Base-by-base conservation (phyloP, 2,797 vertebrate species). In the Sciurus carolinensis region DNA sequence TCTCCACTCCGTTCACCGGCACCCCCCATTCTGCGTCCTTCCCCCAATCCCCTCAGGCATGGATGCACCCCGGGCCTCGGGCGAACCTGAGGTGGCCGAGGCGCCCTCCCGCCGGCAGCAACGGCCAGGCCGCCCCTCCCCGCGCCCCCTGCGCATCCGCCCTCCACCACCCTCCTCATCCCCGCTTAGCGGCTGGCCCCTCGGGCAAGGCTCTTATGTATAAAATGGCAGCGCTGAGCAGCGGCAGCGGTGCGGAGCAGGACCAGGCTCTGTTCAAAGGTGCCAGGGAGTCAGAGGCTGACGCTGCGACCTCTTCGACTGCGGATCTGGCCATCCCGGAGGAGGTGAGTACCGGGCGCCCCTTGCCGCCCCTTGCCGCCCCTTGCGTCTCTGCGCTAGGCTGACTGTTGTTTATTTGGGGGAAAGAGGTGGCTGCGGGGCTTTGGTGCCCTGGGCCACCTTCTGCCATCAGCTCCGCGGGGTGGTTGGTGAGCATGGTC, bases 201-300 rank as follows among this genome's bases (percentile, higher is more conserved):
- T 97, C 90, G 87, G 96, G 97, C 97, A 86, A 97, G 83, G 96
- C 97, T 89, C 97, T 98, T 91, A 97, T 97, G 94, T 96, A 97
- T 98, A 98, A 98, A 98, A 98, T 98, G 98, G 98, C 98, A 98
- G 98, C 98, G 97, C 98, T 98, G 98, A 99, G 98, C 97, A 97
- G 97, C 9, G 98, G 96, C 75, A 85, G 97, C 66, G 95, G 97
- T 89, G 97, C 98, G 96, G 98, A 69, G 98, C 97, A 98, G 98
- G 98, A 98, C 98, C 98, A 98, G 97, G 98, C 98, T 96, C 98
- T 99, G 96, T 98, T 98, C 97, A 99, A 99, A 98, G 98, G 98
- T 95, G 98, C 98, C 97, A 98, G 98, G 98, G 98, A 98, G 95
- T 94, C 98, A 36, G 98, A 98, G 91, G 96, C 98, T 26, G 98